These are phyloP conservation scores for Collichthys lucidus DNA, from an alignment of 2,113 vertebrate species.

Conservation along the genomic window DNA sequence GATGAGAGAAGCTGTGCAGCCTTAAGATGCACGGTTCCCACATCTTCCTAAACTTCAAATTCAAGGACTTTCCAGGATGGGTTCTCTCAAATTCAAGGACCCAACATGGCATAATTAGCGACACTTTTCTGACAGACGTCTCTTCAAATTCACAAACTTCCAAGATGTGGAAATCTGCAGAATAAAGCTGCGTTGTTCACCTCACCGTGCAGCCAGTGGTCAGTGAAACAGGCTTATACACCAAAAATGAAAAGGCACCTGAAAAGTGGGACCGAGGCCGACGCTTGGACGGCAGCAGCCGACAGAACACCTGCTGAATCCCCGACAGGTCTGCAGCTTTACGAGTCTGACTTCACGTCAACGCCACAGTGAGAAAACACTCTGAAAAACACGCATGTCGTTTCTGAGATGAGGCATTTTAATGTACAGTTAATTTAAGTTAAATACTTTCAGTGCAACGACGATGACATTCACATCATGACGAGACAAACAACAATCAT, in stretches of 20 bases:
- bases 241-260: neutral
- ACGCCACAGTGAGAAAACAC: neutral
- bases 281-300: slow-evolving; percentile 4
- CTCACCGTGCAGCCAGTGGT: neutral
- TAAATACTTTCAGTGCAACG: slow-evolving; percentile 4
- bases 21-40: too few species aligned
- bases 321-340: neutral
- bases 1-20: too few species aligned
- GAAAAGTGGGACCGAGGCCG: neutral
- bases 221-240: slow-evolving; percentile 6
- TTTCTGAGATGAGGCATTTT: slow-evolving; percentile 40
- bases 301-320: neutral
- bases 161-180: neutral
- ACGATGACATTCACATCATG: too few species aligned
- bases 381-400: neutral
- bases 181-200: neutral
- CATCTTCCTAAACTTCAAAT: too few species aligned
- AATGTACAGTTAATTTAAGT: neutral
- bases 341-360: neutral
- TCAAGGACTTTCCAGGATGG: too few species aligned
- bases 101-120: too few species aligned
- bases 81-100: too few species aligned
- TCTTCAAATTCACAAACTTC: too few species aligned
- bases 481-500: slow-evolving; percentile 22
- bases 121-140: too few species aligned